Evolutionary conservation across 2,888 invertebrate genomes (phyloP).

Genomic region (Mantis religiosa): DNA sequence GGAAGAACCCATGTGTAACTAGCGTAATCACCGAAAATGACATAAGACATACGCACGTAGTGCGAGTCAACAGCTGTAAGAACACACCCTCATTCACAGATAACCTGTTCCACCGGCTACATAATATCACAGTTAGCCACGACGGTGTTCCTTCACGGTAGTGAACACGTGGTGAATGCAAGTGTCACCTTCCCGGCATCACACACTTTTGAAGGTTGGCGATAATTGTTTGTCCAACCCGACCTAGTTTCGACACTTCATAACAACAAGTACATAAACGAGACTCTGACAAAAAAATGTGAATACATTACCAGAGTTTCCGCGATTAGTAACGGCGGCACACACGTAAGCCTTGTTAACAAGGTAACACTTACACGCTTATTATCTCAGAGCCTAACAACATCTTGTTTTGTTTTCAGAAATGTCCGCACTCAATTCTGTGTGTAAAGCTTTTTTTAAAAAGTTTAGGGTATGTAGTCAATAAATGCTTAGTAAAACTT

Average conservation of each 20-base stretch:
- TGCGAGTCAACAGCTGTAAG: no score
- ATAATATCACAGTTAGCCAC: neutral
- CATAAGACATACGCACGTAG: no score
- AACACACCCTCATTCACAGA: neutral
- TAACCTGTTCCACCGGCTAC: neutral
- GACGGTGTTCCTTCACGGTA: neutral
- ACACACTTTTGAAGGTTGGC: neutral
- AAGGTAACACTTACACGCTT: neutral
- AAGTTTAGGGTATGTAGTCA: no score
- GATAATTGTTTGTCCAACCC: neutral
- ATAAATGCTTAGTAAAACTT: no score
- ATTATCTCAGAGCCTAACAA: neutral
- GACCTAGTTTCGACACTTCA: neutral
- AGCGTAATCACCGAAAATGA: no score
- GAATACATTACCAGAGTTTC: neutral
- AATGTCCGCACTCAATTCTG: no score
- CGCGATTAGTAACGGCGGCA: neutral
- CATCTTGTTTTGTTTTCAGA: no score
- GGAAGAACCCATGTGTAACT: no score
- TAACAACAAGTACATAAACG: neutral
- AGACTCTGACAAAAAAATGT: neutral
- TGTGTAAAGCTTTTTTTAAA: no score
- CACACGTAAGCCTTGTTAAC: neutral
- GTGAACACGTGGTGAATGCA: neutral
- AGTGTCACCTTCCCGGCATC: neutral